A percentile compares a stretch with the other conserved stretches of the same genome.
Evolutionary conservation across 2,888 invertebrate species (phyloP).

Genomic region (Malthinus flaveolus): DNA sequence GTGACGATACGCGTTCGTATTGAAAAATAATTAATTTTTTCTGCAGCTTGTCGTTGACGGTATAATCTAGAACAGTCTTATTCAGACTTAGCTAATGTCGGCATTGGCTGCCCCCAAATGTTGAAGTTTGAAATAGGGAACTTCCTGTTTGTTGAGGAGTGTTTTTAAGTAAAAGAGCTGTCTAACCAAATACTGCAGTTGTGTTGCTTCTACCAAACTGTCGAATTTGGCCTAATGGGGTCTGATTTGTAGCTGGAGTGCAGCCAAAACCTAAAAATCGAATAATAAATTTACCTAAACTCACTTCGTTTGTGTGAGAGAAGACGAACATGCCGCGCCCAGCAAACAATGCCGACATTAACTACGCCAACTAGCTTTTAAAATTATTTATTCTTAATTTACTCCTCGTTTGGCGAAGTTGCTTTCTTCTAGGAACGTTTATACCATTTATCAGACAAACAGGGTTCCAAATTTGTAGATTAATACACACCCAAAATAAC

Average conservation of each 20-base stretch:
- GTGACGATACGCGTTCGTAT: slow-evolving; percentile 58
- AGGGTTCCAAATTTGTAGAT: too few relatives aligned
- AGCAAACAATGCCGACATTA: too few relatives aligned
- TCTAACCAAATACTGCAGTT: slow-evolving; percentile 65
- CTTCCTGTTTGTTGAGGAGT: slow-evolving; percentile 53
- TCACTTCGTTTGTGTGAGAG: too few relatives aligned
- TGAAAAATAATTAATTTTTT: slow-evolving; percentile 67
- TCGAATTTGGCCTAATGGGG: slow-evolving; percentile 36
- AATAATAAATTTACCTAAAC: background rate
- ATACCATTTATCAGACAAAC: too few relatives aligned
- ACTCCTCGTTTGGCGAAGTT: too few relatives aligned
- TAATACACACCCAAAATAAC: too few relatives aligned
- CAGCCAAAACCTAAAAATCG: slow-evolving; percentile 39
- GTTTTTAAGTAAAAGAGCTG: slow-evolving; percentile 62
- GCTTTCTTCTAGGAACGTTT: too few relatives aligned
- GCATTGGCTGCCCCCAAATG: slow-evolving; percentile 63
- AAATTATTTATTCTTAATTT: too few relatives aligned
- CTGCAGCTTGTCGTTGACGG: slow-evolving; percentile 43
- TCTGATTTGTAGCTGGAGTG: slow-evolving; percentile 36
- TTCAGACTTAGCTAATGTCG: slow-evolving; percentile 42
- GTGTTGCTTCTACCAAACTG: slow-evolving; percentile 60
- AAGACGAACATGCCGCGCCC: too few relatives aligned
- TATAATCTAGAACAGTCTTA: slow-evolving; percentile 31
- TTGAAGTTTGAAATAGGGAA: slow-evolving; percentile 67
- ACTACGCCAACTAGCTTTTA: too few relatives aligned